Evolutionary conservation across 2,888 invertebrate species (phyloP).

Genomic region (Linnaemya tessellans): DNA sequence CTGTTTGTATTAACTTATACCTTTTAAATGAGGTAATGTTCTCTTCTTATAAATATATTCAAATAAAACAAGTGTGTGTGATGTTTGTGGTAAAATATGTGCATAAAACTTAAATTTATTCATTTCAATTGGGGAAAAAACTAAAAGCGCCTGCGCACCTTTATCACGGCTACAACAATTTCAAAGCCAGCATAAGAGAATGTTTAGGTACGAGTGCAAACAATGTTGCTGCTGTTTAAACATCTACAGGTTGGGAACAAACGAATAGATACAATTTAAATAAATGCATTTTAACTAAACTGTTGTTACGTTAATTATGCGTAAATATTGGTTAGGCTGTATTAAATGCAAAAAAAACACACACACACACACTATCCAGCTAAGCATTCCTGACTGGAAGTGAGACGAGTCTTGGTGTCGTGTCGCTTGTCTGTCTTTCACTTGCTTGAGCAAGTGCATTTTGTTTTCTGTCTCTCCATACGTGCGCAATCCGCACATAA

Average conservation of each 20-base stretch:
- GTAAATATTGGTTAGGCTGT: conserved; percentile 69
- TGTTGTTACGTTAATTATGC: conserved; percentile 72
- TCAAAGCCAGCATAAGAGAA: conserved; percentile 5
- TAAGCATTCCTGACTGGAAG: conserved; percentile 11
- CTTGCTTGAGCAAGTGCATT: conserved; percentile 55
- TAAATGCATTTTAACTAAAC: conserved; percentile 67
- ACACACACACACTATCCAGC: too few relatives aligned
- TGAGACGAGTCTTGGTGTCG: conserved; percentile 7
- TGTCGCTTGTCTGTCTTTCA: conserved; percentile 72
- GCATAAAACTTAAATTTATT: conserved; percentile 39
- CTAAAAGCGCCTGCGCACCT: conserved; percentile 63
- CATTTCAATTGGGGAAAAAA: conserved; percentile 26
- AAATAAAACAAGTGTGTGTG: conserved; percentile 13
- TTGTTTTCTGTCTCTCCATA: background rate
- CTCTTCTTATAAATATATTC: conserved; percentile 21
- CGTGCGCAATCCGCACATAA: conserved; percentile 47
- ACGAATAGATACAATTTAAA: conserved; percentile 62
- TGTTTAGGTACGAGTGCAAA: conserved; percentile 10
- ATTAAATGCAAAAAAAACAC: conserved; percentile 55
- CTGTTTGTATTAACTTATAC: conserved; percentile 2
- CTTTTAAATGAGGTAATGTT: conserved; percentile 24
- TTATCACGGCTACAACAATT: conserved; percentile 10
- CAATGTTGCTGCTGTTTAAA: conserved; percentile 71
- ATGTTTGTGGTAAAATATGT: conserved; percentile 38
- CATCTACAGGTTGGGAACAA: conserved; percentile 29